phyloP scores from a whole-genome alignment of 2,888 invertebrate genomes.

The Zaprionus bogoriensis region DNA sequence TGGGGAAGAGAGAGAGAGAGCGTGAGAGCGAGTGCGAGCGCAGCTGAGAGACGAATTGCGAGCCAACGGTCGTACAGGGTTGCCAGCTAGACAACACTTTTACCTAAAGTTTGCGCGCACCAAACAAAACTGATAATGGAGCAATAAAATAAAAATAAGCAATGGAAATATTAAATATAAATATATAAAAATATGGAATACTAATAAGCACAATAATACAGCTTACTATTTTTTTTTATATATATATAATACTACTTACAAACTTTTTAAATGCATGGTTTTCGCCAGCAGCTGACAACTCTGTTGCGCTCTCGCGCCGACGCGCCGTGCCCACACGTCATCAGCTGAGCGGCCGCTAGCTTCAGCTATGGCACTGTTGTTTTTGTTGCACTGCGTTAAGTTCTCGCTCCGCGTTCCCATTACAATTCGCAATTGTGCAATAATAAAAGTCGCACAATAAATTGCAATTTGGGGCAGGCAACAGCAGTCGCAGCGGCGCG shows the following conservation, averaged over 20 bases:
- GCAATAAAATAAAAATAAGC: no score
- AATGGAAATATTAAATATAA: no score
- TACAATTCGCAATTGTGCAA: conserved; percentile 18
- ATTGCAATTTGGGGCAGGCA: conserved; percentile 44
- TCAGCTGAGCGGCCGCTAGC: conserved; percentile 57
- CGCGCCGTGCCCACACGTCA: conserved; percentile 60
- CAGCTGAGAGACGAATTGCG: conserved; percentile 13
- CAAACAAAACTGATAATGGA: no score
- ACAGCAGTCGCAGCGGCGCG: conserved; percentile 19
- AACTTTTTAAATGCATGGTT: no score
- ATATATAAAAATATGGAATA: no score
- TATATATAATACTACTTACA: no score
- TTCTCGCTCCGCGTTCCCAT: conserved; percentile 20
- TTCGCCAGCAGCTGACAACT: conserved; percentile 43
- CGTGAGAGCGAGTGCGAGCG: conserved; percentile 1
- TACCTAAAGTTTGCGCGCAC: background rate
- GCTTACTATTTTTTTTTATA: no score
- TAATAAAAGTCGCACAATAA: conserved; percentile 19
- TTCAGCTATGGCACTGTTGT: conserved; percentile 28
- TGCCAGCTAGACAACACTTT: conserved; percentile 32
- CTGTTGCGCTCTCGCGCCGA: conserved; percentile 53
- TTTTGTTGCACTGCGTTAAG: conserved; percentile 44
- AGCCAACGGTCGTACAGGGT: conserved; percentile 24
- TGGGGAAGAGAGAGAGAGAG: background rate
- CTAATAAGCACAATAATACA: no score